phyloP scores from a whole-genome alignment of 2,113 vertebrate genomes.

The Fulica atra region DNA sequence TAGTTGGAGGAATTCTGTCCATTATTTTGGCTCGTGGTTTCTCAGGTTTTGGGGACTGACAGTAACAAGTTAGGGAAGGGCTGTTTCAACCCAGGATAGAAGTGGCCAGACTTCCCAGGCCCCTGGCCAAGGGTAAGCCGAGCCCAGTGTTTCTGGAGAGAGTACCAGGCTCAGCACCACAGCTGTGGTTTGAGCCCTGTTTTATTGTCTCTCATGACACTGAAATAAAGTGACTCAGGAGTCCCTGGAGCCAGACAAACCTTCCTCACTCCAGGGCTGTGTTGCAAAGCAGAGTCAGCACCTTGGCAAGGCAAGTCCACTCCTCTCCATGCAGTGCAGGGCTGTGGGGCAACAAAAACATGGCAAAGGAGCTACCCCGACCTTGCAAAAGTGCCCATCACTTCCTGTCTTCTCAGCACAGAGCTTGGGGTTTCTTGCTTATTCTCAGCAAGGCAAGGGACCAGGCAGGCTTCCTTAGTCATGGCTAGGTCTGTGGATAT shows the following conservation, averaged over 20 bases:
- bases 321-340: background rate
- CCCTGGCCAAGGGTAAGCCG: background rate
- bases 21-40: background rate
- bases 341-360: background rate
- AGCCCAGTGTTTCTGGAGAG: slow-evolving; percentile 8
- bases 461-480: background rate
- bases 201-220: background rate
- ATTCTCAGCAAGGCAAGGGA: background rate
- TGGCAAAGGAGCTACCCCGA: background rate
- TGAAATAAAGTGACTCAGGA: background rate
- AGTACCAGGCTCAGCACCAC: background rate
- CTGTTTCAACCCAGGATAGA: background rate
- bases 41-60: background rate
- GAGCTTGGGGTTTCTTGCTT: rapidly evolving
- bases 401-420: background rate
- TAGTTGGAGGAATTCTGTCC: background rate
- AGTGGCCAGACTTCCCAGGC: background rate
- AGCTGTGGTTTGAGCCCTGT: background rate
- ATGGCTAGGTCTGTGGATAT: background rate
- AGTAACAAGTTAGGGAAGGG: background rate
- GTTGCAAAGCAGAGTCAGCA: background rate
- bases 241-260: background rate
- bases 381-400: background rate
- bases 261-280: background rate
- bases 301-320: background rate